Evolutionary conservation across 2,888 invertebrate genomes (phyloP), one percentile per base, ranked within the genome.

Genomic region (Epirrita christyi): DNA sequence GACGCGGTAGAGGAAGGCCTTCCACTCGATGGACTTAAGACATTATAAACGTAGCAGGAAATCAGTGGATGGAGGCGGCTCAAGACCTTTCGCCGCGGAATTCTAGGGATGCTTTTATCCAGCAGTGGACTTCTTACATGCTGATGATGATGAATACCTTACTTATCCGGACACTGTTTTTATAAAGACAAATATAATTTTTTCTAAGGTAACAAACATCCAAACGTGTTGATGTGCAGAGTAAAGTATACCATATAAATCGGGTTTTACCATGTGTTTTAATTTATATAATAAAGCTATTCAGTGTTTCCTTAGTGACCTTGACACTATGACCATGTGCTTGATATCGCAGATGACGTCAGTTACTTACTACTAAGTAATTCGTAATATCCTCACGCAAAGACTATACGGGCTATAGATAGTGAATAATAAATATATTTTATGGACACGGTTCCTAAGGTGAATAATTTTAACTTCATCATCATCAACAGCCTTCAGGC

Each of bases 291-390:
- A 50, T 55, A 34, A 55, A 57, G 54, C 52, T 48, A 59, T 61
- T 58, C 55, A 38, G 41, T 48, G 52, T 49, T 57, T 55, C 43
- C 14, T 28, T 21, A 13, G 14, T 32, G 55, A 59, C 78, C 77
- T 75, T 78, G 78, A 75, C 75, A 71, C 61, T 67, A 63, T 53
- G 66, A 61, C 68, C 71, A 70, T 73, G 67, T 59, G 54, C 52
- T 58, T 58, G 49, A 49, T 58, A 53, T 63, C 59, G 55, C 60
- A 36, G 58, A 59, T 66, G 59, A 67, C 63, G 64, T 67, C 65
- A 66, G 2, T 40, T 46, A 47, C 11, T 37, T n/a, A n/a, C 32
- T 32, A 6, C 40, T 42, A 54, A 36, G 37, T 44, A 48, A 61
- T 64, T 63, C 50, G 58, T 58, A 68, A 59, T 58, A 59, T 61